Conservation (phyloP, 2,888 invertebrate species). For the Aproaerema taeniolella region DNA sequence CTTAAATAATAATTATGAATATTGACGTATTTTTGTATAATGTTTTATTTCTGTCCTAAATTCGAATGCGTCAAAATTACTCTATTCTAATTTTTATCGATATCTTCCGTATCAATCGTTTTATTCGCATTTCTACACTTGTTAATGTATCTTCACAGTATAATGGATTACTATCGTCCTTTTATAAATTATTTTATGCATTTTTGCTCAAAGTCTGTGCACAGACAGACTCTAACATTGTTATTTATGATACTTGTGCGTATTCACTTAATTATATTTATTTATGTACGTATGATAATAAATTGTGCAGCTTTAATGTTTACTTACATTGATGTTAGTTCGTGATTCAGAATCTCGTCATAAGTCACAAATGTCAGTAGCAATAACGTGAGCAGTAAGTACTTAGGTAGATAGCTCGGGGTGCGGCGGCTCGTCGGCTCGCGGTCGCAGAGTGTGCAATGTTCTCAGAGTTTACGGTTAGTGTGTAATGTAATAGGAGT, state of each 20-base stretch:
- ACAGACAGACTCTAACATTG: conserved; percentile 57
- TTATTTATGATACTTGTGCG: conserved; percentile 53
- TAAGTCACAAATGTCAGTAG: conserved; percentile 76
- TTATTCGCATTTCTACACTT: conserved; percentile 44
- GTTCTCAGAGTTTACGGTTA: conserved; percentile 39
- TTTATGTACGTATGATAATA: conserved; percentile 71
- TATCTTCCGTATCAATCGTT: conserved; percentile 37
- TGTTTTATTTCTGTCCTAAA: conserved; percentile 26
- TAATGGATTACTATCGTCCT: conserved; percentile 44
- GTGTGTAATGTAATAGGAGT: conserved; percentile 28
- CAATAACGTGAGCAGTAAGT: conserved; percentile 67
- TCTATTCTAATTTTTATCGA: conserved; percentile 28
- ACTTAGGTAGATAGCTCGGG: conserved; percentile 27
- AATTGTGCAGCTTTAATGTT: conserved; percentile 77
- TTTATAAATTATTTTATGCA: conserved; percentile 44
- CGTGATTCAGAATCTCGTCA: conserved; percentile 78
- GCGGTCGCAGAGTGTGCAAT: too few species aligned
- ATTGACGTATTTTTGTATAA: conserved; percentile 39
- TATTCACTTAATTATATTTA: conserved; percentile 64
- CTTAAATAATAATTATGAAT: conserved; percentile 55
- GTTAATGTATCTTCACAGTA: conserved; percentile 63
- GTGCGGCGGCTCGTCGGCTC: conserved; percentile 27
- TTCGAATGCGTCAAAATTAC: conserved; percentile 22
- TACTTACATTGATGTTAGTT: conserved; percentile 75
- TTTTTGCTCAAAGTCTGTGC: conserved; percentile 67